A percentile compares a stretch with the other conserved stretches of the same genome.
Conservation (phyloP, 2,797 vertebrate species). For the Danio albolineatus region DNA sequence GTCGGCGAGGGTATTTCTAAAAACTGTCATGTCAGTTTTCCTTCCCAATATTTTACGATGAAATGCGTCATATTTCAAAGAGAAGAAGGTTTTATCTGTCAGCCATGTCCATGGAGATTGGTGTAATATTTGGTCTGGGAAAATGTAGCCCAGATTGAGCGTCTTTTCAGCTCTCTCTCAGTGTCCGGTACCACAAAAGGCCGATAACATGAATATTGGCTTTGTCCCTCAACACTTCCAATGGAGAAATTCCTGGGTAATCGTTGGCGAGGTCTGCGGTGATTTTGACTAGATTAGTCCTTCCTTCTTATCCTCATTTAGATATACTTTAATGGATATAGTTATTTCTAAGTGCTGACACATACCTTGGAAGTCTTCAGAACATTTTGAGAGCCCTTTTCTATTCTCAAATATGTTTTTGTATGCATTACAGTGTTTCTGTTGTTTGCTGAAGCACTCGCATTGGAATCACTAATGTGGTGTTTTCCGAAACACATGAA, state of each 20-base stretch:
- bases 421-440: background rate
- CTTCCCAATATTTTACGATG: slow-evolving; percentile 15
- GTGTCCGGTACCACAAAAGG: slow-evolving; percentile 77
- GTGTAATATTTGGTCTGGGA: slow-evolving; percentile 52
- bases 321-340: slow-evolving; percentile 57
- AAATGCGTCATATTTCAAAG: slow-evolving; percentile 26
- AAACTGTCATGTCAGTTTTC: slow-evolving; percentile 10
- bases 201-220: slow-evolving; percentile 85
- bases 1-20: slow-evolving; percentile 7
- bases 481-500: background rate
- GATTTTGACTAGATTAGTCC: slow-evolving; percentile 62
- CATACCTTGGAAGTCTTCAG: slow-evolving; percentile 47
- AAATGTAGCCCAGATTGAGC: slow-evolving; percentile 54
- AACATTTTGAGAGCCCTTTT: background rate
- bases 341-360: slow-evolving; percentile 64
- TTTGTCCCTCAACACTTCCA: slow-evolving; percentile 85
- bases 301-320: slow-evolving; percentile 59
- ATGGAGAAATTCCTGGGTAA: slow-evolving; percentile 92
- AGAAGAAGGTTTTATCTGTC: slow-evolving; percentile 49
- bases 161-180: slow-evolving; percentile 46
- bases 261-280: slow-evolving; percentile 80
- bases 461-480: background rate
- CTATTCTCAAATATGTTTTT: slow-evolving; percentile 28
- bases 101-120: slow-evolving; percentile 47
- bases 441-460: background rate